Evolutionary conservation across 1,140 invertebrate species (phyloP).

Genomic region (Brachionus asplanchnoidis): DNA sequence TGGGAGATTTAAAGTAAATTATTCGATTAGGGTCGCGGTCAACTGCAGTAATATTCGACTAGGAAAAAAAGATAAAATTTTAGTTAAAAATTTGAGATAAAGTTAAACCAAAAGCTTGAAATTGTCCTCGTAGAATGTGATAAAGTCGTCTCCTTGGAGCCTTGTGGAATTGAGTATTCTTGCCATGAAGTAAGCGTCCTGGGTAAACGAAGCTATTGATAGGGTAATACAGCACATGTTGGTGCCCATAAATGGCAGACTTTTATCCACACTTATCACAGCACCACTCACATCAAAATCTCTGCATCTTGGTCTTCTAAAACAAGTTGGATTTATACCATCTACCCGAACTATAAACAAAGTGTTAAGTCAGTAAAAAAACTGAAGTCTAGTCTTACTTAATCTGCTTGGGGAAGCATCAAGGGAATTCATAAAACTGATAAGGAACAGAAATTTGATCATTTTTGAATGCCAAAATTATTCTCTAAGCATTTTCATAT

Average conservation of each 20-base stretch:
- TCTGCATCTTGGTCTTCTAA: neutral
- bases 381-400: neutral
- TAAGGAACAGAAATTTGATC: neutral
- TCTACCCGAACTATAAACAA: neutral
- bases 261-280: constrained; percentile 14
- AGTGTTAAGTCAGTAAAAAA: neutral
- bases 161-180: neutral
- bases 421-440: neutral
- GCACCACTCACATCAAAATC: neutral
- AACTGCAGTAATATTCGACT: neutral
- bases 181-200: neutral
- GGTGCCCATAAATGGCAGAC: neutral
- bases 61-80: neutral
- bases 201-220: neutral
- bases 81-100: neutral
- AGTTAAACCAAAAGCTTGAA: neutral
- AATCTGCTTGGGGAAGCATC: neutral
- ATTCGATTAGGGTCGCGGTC: neutral
- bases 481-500: neutral
- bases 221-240: constrained; percentile 16
- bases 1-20: constrained; percentile 4
- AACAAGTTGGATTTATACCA: constrained; percentile 20
- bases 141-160: constrained; percentile 4
- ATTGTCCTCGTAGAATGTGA: constrained; percentile 22
- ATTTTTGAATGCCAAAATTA: neutral